Conservation (phyloP, 2,888 invertebrate species). For the Coelogynopora nodosa region DNA sequence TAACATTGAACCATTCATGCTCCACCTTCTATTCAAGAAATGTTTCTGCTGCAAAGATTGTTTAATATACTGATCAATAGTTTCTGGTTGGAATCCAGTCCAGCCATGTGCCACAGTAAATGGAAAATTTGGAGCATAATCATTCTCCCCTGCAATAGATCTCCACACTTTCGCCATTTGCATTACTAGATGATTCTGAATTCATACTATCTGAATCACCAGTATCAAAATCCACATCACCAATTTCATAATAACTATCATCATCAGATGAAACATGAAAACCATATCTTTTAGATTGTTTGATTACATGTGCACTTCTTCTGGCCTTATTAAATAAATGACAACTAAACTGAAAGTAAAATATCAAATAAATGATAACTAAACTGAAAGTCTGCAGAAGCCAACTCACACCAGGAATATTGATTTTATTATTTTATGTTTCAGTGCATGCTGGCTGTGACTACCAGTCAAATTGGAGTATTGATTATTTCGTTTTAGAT, state of each 20-base stretch:
- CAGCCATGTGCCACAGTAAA: too few species aligned
- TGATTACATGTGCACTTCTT: neutral
- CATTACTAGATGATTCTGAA: neutral
- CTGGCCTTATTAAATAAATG: neutral
- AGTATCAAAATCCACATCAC: neutral
- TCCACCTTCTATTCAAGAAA: too few species aligned
- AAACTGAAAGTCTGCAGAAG: too few species aligned
- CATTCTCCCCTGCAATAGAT: too few species aligned
- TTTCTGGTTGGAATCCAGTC: too few species aligned
- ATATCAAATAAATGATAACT: neutral
- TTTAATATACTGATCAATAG: too few species aligned
- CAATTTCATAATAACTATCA: neutral
- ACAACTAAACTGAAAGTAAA: neutral
- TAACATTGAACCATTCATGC: too few species aligned
- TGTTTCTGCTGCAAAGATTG: too few species aligned
- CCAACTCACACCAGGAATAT: neutral
- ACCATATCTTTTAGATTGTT: neutral
- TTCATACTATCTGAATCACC: neutral
- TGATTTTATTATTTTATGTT: neutral
- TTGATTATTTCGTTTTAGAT: neutral
- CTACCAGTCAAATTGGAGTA: neutral
- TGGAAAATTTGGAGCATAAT: too few species aligned
- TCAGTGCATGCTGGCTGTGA: neutral
- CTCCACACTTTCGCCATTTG: neutral
- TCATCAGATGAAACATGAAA: neutral